Base-by-base conservation (phyloP, 2,888 invertebrate genomes). In the Xestia xanthographa region DNA sequence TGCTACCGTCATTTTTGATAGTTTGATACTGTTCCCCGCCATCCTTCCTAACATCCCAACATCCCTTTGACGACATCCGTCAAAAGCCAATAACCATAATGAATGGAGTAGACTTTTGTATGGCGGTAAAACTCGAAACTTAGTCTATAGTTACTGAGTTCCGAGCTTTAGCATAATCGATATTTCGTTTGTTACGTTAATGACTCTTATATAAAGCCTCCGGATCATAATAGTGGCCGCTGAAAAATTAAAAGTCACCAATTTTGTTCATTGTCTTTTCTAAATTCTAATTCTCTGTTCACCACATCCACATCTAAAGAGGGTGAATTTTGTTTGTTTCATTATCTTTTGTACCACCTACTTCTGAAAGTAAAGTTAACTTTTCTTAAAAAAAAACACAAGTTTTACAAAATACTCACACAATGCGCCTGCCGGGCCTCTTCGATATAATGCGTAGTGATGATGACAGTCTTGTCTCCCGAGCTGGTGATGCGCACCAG, bases 341-440 rank as follows among this genome's bases (percentile, higher is more conserved):
- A 26, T 56, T 53, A 12, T n/a, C 12, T 53, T 50, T 22, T 45
- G 9, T 9, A 53, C 11, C n/a, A 26, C 14, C 26, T 14, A 29
- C 58, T 29, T 58, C 58, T 17, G 1, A 29, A 58, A 29, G 26
- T 58, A 29, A 29, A 58, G 8, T 29, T 17, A 2, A 12, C 29
- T 29, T 5, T 29, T 4, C 29, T 29, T 17, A 50, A 66, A 66
- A n/a, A 34, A 20, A 4, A 8, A n/a, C n/a, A n/a, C n/a, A n/a
- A 71, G 5, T 71, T 71, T 8, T 0, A 29, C 0, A 79, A 29
- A 34, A 56, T 83, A 96, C 97, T 97, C 95, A 99, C 98, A 92
- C 98, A 97, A 92, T 98, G 98, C 80, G 99, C 99, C 95, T 98
- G 98, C 87, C 98, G 96, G 34, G 99, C 99, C 95, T 99, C 99